Percentiles rank a stretch among this genome's conserved stretches.
phyloP scores from a whole-genome alignment of 2,113 vertebrate genomes.

The Zosterops japonicus region DNA sequence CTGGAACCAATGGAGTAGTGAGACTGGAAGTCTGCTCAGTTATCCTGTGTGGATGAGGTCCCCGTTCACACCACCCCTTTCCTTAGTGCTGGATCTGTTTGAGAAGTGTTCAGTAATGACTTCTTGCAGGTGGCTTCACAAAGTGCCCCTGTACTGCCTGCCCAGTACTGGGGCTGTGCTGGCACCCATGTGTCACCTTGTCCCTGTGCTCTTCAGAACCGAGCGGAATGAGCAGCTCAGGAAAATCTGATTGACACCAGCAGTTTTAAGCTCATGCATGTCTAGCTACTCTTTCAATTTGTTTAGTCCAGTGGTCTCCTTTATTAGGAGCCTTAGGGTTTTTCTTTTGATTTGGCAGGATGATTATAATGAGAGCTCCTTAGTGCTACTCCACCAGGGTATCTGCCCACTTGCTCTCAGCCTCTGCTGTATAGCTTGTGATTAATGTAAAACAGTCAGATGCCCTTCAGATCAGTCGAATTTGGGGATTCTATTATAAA shows the following conservation, averaged over 20 bases:
- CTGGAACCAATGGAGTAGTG: background rate
- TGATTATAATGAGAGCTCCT: conserved; percentile 69
- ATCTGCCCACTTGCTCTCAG: conserved; percentile 65
- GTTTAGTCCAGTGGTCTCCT: conserved; percentile 65
- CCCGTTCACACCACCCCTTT: rapidly evolving
- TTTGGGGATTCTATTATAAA: conserved; percentile 60
- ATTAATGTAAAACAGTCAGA: conserved; percentile 67
- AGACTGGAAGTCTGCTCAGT: background rate
- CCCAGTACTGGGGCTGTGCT: background rate
- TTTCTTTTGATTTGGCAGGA: conserved; percentile 69
- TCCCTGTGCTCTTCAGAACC: background rate
- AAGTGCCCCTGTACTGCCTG: background rate
- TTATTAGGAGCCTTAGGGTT: conserved; percentile 70
- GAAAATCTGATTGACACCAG: conserved; percentile 31
- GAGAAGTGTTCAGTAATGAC: background rate
- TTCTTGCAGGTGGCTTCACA: background rate
- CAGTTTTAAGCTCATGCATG: conserved; percentile 34
- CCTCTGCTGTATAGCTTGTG: conserved; percentile 61
- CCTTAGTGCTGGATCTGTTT: background rate
- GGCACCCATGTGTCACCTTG: background rate
- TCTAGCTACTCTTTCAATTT: conserved; percentile 65
- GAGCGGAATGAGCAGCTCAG: background rate
- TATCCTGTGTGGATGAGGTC: background rate
- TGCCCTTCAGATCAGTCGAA: conserved; percentile 59
- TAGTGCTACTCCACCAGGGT: conserved; percentile 59